Base-by-base conservation (phyloP, 2,888 invertebrate genomes). In the Marasmarcha lunaedactyla region DNA sequence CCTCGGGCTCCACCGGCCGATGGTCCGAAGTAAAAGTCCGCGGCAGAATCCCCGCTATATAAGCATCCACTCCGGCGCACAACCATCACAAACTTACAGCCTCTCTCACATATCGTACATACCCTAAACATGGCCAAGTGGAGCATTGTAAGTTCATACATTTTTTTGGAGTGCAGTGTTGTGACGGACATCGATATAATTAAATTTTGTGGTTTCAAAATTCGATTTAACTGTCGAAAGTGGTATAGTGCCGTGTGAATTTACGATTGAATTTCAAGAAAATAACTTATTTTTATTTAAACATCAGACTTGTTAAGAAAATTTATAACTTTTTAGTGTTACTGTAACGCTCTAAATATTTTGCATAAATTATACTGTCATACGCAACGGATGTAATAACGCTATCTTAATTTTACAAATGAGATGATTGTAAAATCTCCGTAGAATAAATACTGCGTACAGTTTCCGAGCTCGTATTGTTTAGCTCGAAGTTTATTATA, bases 1-100 rank as follows among this genome's bases (percentile, higher is more conserved):
- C 44, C 44, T 44, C 30, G 30, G 30, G 9, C 30, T 7, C 30
- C 10, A 30, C 9, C 6, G 30, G 4, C 11, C 4, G 66, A 67
- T 64, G 63, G 59, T 52, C 54, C 55, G 58, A 74, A 78, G 81
- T 79, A 78, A 83, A 83, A 81, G 81, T 78, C 55, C 68, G 55
- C 48, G 63, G 69, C 66, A 66, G 69, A 70, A 54, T 63, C 61
- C 62, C 59, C 56, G 51, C 54, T 83, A 83, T 83, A 83, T 49
- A 83, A 81, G 64, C 64, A 54, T 47, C 45, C 63, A 55, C 52
- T 51, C 50, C 46, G 14, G 43, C 57, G 39, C 48, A 46, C 52
- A 50, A 49, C 33, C 69, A 76, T 72, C 81, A 79, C 61, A 74
- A 64, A 65, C 63, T 63, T 59, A 56, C 63, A 46, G 59, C 55